phyloP scores from a whole-genome alignment of 2,113 vertebrate species.

The Prionailurus viverrinus region DNA sequence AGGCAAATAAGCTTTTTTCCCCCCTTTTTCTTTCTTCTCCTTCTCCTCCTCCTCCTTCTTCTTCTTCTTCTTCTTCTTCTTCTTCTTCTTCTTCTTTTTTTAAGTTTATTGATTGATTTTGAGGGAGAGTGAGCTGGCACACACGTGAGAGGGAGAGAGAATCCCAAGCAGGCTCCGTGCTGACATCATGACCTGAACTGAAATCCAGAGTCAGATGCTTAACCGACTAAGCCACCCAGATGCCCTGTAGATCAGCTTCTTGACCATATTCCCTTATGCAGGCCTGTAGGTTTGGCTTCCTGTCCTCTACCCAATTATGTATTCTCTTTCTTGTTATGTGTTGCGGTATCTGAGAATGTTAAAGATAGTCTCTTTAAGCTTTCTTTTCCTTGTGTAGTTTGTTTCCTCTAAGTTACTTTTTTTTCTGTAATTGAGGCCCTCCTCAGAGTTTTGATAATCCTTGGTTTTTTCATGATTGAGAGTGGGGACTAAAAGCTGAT shows the following conservation, averaged over 20 bases:
- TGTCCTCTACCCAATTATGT: background rate
- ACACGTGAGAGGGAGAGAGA: too few relatives aligned
- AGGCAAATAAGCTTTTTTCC: background rate
- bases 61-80: too few relatives aligned
- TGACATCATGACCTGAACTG: too few relatives aligned
- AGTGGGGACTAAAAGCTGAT: background rate
- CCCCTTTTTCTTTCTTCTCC: too few relatives aligned
- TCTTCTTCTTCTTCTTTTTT: too few relatives aligned
- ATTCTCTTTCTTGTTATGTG: conserved; percentile 32
- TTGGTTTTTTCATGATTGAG: conserved; percentile 7
- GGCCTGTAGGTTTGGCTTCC: background rate
- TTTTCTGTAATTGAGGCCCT: background rate
- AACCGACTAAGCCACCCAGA: too few relatives aligned
- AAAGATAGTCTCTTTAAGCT: background rate
- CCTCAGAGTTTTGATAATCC: background rate
- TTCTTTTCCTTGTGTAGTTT: conserved; percentile 27
- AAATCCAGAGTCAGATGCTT: too few relatives aligned
- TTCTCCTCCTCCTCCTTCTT: too few relatives aligned
- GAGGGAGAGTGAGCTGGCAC: too few relatives aligned
- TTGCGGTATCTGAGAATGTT: background rate
- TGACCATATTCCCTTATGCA: background rate
- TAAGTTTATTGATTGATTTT: too few relatives aligned
- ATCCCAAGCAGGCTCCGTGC: too few relatives aligned
- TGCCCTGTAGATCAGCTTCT: background rate
- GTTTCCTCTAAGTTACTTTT: conserved; percentile 9